Evolutionary conservation across 2,888 invertebrate genomes (phyloP).

Genomic region (Drosophila anomelani): DNA sequence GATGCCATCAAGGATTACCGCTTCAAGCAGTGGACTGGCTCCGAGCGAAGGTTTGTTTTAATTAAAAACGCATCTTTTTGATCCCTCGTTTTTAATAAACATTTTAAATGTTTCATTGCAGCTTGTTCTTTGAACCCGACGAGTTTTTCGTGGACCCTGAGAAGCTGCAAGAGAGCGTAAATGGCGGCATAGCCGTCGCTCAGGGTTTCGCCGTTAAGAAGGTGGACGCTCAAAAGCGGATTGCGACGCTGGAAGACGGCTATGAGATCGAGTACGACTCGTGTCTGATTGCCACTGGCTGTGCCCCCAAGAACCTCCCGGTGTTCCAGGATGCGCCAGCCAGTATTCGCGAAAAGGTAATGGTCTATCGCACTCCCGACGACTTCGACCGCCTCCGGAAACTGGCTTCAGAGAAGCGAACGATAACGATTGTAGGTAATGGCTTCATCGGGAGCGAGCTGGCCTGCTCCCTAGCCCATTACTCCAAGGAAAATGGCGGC

Average conservation of each 20-base stretch:
- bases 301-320: constrained; percentile 89
- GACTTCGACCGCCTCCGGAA: constrained; percentile 90
- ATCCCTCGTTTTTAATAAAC: neutral
- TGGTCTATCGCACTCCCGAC: constrained; percentile 88
- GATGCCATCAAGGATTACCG: constrained; percentile 87
- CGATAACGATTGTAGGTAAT: constrained; percentile 94
- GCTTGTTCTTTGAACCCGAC: constrained; percentile 93
- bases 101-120: constrained; percentile 69
- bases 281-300: constrained; percentile 96
- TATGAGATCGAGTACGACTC: constrained; percentile 91
- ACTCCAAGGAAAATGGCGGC: constrained; percentile 85
- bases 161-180: constrained; percentile 86
- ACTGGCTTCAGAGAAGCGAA: constrained; percentile 86
- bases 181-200: constrained; percentile 94
- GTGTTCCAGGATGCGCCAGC: constrained; percentile 88
- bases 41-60: constrained; percentile 88
- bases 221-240: constrained; percentile 88
- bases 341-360: constrained; percentile 88
- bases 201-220: constrained; percentile 91
- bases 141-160: constrained; percentile 91
- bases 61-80: neutral
- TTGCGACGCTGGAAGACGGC: constrained; percentile 89
- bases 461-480: constrained; percentile 92
- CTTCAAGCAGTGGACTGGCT: constrained; percentile 97
- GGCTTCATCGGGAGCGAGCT: constrained; percentile 97